phyloP scores from a whole-genome alignment of 53 echinoderm and acorn worm genomes.

The Hippasteria phrygiana region DNA sequence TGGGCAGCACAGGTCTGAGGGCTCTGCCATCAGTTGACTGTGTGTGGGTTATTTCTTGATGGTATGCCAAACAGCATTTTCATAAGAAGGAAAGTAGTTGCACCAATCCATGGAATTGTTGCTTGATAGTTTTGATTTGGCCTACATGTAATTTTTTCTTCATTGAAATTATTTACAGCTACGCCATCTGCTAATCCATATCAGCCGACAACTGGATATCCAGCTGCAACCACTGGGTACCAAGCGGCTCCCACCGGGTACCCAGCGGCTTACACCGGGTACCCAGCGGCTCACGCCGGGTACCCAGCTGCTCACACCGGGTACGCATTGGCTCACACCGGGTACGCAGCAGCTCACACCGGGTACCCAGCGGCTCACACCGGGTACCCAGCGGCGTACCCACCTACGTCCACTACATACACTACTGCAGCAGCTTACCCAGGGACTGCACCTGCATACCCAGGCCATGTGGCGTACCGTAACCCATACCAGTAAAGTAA shows the following conservation, averaged over 20 bases:
- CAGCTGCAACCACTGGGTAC: conserved; percentile 6
- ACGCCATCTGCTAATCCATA: conserved; percentile 7
- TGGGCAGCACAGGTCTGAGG: too few species aligned
- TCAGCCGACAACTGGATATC: conserved; percentile 10
- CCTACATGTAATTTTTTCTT: too few species aligned
- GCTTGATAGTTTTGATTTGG: too few species aligned
- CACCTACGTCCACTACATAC: neutral
- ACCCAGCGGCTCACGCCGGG: conserved; percentile 14
- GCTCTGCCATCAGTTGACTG: too few species aligned
- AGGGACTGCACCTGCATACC: conserved; percentile 6
- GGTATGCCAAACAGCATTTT: too few species aligned
- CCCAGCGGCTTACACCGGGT: conserved; percentile 16
- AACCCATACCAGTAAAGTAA: conserved; percentile 11
- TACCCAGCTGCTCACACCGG: conserved; percentile 15
- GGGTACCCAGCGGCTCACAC: neutral
- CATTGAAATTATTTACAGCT: too few species aligned
- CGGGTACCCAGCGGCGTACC: conserved; percentile 23
- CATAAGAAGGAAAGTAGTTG: too few species aligned
- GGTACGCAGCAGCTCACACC: neutral
- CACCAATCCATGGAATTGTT: too few species aligned
- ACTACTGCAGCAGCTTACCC: neutral
- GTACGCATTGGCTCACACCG: neutral
- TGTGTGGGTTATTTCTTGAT: too few species aligned
- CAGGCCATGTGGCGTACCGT: conserved; percentile 1
- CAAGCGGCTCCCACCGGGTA: conserved; percentile 33